These are phyloP conservation scores for Xenopus laevis DNA, from an alignment of 2,113 vertebrate genomes.

Conservation along the genomic window DNA sequence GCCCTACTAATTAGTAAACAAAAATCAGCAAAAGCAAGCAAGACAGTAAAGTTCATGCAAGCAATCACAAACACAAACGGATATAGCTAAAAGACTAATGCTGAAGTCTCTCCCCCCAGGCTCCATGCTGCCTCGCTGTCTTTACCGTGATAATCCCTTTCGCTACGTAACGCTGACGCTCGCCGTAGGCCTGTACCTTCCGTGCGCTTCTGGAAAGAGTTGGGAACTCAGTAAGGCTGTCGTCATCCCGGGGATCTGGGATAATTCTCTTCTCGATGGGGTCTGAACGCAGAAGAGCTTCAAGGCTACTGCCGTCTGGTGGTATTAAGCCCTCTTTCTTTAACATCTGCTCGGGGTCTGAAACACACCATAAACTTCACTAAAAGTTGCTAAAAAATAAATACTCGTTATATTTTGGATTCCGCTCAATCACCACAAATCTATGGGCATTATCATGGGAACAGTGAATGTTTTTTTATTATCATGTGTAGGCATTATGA, in stretches of 20 bases:
- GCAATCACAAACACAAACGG: no score
- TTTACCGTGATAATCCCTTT: constrained; percentile 19
- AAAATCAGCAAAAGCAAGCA: no score
- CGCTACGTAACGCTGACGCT: neutral
- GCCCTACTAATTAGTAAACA: no score
- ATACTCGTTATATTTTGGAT: no score
- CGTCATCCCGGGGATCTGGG: constrained; percentile 74
- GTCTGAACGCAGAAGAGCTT: constrained; percentile 84
- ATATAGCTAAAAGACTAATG: neutral
- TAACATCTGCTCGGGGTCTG: constrained; percentile 80
- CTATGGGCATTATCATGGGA: no score
- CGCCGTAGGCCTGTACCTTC: constrained; percentile 69
- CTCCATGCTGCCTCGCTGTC: constrained; percentile 5
- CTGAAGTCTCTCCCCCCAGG: neutral
- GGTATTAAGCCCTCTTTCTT: constrained; percentile 83
- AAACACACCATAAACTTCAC: neutral
- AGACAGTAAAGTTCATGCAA: no score
- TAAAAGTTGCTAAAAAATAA: no score
- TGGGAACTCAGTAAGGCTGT: constrained; percentile 79
- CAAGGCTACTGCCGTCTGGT: constrained; percentile 88
- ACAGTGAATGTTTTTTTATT: no score
- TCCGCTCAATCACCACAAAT: no score
- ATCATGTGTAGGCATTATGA: no score
- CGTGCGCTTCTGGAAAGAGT: constrained; percentile 70
- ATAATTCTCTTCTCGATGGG: constrained; percentile 77